Evolutionary conservation across 2,797 vertebrate genomes (phyloP), one percentile per base, ranked within the genome.

Genomic region (Notamacropus eugenii): DNA sequence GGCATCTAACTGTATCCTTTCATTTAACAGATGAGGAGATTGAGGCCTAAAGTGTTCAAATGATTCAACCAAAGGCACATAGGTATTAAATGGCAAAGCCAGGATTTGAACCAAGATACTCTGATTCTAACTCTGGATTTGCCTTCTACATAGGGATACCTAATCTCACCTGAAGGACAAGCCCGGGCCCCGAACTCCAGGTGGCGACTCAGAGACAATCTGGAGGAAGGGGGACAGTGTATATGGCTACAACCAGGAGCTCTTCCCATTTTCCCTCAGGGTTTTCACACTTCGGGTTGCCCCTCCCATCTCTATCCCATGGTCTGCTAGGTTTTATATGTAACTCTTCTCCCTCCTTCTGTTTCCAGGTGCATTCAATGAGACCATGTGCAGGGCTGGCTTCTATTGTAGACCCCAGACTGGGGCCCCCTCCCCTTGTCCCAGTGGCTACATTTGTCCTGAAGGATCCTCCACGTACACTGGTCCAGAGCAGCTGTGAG

Each of bases 361-460:
- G 40, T 59, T 87, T 90, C 46, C 98, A 99, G 99, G 99, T 96
- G 99, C 99, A 87, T 98, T 98, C 27, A 97, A 97, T 93, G 99
- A 99, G 98, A 98, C 95, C 59, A 95, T 97, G 4, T 99, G 99
- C 98, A 98, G 98, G 97, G 98, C 99, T 13, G 99, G 99, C 3
- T 99, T 98, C 0, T 99, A 99, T 98, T 99, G 99, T 1, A 97
- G 97, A 54, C 98, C 99, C 50, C 98, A 91, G 96, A 99, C 99
- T 62, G 99, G 99, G 19, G 95, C 99, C 46, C 99, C 99, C 31
- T 97, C 97, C 0, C 34, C 98, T 13, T 99, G 99, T 94, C 99
- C 99, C 27, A 98, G 98, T 90, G 99, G 99, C 11, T 99, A 99
- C 97, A 97, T 98, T 97, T 99, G 99, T 93, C 99, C 99, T 0